Conservation (phyloP, 2,797 vertebrate genomes). For the Sternarchorhynchus goeldii region DNA sequence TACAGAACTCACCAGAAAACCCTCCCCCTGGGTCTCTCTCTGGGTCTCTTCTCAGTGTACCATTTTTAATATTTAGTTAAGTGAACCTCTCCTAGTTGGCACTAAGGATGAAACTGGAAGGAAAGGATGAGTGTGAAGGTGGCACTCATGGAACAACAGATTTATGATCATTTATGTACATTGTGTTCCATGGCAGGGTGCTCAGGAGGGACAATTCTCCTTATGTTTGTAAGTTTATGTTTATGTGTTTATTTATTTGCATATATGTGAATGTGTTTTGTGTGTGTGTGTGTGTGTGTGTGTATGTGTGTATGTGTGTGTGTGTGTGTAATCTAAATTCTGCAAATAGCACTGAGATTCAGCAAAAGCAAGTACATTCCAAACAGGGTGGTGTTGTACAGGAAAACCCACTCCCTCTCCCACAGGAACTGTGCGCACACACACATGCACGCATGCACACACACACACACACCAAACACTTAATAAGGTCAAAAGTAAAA, state of each 20-base stretch:
- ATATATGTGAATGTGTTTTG: conserved; percentile 35
- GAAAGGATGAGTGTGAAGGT: conserved; percentile 53
- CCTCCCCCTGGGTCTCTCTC: conserved; percentile 39
- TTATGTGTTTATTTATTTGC: conserved; percentile 37
- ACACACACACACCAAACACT: neutral
- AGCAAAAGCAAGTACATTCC: conserved; percentile 59
- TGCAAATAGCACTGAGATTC: neutral
- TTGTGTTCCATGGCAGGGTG: conserved; percentile 24
- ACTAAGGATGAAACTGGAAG: conserved; percentile 57
- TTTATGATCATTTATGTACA: conserved; percentile 20
- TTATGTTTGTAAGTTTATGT: conserved; percentile 7
- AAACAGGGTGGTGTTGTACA: conserved; percentile 68
- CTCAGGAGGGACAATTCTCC: neutral
- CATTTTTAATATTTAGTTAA: conserved; percentile 8
- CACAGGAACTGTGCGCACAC: conserved; percentile 61
- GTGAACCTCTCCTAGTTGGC: conserved; percentile 30
- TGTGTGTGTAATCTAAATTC: conserved; percentile 30
- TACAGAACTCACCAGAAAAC: neutral
- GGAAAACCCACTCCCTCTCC: conserved; percentile 80
- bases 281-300: conserved; percentile 42
- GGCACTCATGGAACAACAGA: conserved; percentile 8
- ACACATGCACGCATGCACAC: conserved; percentile 19
- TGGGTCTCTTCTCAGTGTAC: conserved; percentile 14
- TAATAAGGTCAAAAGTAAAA: too few relatives aligned
- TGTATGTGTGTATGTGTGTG: conserved; percentile 16